Evolutionary conservation across 2,797 vertebrate species (phyloP).

Genomic region (Heterohyrax brucei): DNA sequence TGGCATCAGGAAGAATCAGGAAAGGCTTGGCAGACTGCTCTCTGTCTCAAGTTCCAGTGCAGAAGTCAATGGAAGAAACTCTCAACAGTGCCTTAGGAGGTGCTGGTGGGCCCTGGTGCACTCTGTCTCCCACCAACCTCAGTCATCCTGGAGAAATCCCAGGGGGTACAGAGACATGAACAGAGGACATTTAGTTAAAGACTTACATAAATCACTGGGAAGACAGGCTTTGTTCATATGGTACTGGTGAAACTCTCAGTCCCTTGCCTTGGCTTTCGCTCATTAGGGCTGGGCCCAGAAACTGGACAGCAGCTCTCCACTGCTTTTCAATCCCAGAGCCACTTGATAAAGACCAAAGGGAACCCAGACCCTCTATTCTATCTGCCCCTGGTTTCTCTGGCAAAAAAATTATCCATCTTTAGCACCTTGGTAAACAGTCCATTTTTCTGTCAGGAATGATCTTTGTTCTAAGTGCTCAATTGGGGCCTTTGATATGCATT

Average conservation of each 20-base stretch:
- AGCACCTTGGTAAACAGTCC: not conserved
- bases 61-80: not conserved
- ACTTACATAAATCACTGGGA: not conserved
- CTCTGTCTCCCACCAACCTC: not conserved
- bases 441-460: not conserved
- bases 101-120: accelerated
- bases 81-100: not conserved
- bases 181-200: not conserved
- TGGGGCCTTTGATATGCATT: not conserved
- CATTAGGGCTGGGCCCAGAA: not conserved
- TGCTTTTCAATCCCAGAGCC: not conserved
- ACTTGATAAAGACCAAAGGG: not conserved
- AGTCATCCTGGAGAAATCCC: conserved; percentile 79
- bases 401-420: not conserved
- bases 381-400: not conserved
- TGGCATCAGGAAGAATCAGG: not conserved
- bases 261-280: not conserved
- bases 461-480: conserved; percentile 13
- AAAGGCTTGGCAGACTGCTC: not conserved
- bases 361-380: not conserved
- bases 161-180: not conserved
- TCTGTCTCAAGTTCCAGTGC: not conserved
- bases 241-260: not conserved
- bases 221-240: not conserved
- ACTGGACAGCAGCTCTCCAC: not conserved